phyloP scores from a whole-genome alignment of 2,797 vertebrate species.

The Pithecia hirsuta region DNA sequence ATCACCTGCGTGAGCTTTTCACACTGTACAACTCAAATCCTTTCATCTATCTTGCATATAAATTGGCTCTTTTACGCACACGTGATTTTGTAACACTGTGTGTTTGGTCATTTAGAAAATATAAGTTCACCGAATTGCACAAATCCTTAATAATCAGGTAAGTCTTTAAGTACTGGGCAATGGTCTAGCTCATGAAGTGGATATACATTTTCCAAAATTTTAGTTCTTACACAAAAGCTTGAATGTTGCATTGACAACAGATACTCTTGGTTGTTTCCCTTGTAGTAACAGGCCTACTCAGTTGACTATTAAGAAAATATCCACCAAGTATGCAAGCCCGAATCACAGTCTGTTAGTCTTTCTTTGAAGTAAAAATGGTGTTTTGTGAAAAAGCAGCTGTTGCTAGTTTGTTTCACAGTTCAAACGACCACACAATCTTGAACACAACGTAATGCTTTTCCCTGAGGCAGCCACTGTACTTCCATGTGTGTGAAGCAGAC shows the following conservation, averaged over 20 bases:
- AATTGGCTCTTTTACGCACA: background rate
- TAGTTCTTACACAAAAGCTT: background rate
- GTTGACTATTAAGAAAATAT: background rate
- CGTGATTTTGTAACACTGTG: background rate
- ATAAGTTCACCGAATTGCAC: background rate
- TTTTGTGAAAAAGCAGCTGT: background rate
- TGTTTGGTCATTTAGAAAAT: background rate
- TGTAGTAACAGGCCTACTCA: background rate
- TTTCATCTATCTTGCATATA: background rate
- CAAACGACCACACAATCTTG: background rate
- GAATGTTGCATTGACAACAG: background rate
- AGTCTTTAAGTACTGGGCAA: background rate
- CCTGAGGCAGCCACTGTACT: background rate
- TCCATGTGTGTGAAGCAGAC: background rate
- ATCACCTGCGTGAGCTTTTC: background rate
- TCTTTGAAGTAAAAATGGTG: background rate
- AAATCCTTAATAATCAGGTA: background rate
- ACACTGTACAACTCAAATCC: background rate
- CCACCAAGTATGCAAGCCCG: background rate
- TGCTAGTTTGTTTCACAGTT: background rate
- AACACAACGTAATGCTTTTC: background rate
- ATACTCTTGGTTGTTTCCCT: background rate
- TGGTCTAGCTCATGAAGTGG: background rate
- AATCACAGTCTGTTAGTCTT: background rate
- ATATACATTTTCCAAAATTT: background rate